These are phyloP conservation scores for Saccostrea cuccullata DNA, from an alignment of 1,140 invertebrate genomes.

Conservation along the genomic window DNA sequence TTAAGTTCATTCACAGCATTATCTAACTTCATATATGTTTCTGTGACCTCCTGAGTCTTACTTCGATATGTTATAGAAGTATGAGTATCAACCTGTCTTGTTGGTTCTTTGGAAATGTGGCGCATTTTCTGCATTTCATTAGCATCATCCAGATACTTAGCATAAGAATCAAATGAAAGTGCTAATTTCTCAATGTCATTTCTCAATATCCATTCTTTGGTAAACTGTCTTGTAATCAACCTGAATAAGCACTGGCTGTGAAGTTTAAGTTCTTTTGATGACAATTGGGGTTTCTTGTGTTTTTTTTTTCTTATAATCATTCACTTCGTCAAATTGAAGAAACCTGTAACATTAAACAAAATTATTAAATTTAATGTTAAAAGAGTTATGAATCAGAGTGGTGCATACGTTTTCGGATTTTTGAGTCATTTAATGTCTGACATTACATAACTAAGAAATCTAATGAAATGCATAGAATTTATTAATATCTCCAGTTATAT, in stretches of 20 bases:
- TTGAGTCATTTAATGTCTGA: too few species aligned
- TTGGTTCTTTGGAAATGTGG: background rate
- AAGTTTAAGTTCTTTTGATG: background rate
- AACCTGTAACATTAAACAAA: too few species aligned
- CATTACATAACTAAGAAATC: too few species aligned
- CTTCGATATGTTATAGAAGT: background rate
- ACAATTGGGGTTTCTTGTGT: background rate
- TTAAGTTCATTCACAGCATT: background rate
- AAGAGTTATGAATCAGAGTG: too few species aligned
- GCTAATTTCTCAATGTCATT: background rate
- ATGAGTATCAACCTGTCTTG: background rate
- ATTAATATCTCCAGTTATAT: too few species aligned
- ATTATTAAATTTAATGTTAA: too few species aligned
- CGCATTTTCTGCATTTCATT: constrained; percentile 10
- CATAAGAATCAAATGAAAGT: background rate
- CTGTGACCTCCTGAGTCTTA: too few species aligned
- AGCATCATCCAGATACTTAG: background rate
- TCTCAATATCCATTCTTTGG: background rate
- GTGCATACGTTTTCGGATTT: too few species aligned
- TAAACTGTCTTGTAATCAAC: background rate
- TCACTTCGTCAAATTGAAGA: background rate
- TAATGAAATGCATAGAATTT: too few species aligned
- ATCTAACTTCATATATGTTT: background rate
- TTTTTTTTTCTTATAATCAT: constrained; percentile 40
- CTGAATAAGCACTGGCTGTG: background rate